These are phyloP conservation scores for Blastobasis lacticolella DNA, from an alignment of 2,888 invertebrate species.

Conservation along the genomic window DNA sequence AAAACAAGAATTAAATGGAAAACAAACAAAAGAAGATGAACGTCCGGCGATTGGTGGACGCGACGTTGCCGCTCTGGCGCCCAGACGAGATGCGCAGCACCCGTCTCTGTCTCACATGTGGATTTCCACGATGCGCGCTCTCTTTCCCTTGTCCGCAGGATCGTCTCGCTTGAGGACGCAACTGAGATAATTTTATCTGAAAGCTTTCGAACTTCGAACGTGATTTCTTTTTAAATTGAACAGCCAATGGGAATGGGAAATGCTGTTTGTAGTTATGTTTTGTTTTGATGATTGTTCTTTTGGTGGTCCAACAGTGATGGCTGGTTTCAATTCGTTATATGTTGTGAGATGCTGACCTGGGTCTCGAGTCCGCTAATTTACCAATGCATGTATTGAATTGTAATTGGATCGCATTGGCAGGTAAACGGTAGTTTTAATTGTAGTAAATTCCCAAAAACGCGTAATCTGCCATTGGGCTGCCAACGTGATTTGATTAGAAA, in stretches of 20 bases:
- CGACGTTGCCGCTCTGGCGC: constrained; percentile 64
- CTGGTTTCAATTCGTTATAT: too few relatives aligned
- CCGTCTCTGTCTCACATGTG: constrained; percentile 27
- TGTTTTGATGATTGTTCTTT: too few relatives aligned
- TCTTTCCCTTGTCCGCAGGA: constrained; percentile 56
- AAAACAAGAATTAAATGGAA: constrained; percentile 42
- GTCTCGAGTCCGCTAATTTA: too few relatives aligned
- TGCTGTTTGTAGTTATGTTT: not conserved
- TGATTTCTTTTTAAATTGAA: constrained; percentile 46
- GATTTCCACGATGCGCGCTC: constrained; percentile 22
- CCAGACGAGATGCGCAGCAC: constrained; percentile 52
- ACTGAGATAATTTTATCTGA: constrained; percentile 68
- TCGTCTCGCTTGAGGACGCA: constrained; percentile 70
- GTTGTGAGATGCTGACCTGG: too few relatives aligned
- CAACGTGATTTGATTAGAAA: too few relatives aligned
- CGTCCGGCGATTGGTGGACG: constrained; percentile 65
- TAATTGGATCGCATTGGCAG: too few relatives aligned
- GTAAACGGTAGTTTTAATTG: too few relatives aligned
- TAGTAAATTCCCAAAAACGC: too few relatives aligned
- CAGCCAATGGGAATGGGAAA: constrained; percentile 34
- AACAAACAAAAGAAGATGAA: constrained; percentile 46
- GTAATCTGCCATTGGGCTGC: too few relatives aligned
- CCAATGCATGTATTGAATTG: too few relatives aligned
- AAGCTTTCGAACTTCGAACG: constrained; percentile 61
- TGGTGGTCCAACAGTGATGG: too few relatives aligned